Evolutionary conservation across 2,888 invertebrate genomes (phyloP).

Genomic region (Argyresthia albistria): DNA sequence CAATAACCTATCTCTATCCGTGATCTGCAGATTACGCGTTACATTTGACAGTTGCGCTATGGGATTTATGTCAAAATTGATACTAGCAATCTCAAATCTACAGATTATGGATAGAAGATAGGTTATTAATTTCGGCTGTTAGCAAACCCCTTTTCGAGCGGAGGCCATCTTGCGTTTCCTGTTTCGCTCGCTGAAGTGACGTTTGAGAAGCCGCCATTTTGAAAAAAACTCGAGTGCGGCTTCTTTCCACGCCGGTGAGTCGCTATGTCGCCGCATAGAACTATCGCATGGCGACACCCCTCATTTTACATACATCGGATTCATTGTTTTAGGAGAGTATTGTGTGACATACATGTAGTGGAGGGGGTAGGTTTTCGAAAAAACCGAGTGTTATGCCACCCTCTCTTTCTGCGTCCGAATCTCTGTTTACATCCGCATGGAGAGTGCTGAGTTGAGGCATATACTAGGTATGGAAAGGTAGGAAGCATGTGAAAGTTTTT

Average conservation of each 20-base stretch:
- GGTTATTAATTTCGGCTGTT: too few relatives aligned
- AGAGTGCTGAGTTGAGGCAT: too few relatives aligned
- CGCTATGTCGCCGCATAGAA: constrained; percentile 42
- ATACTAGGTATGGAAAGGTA: too few relatives aligned
- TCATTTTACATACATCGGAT: constrained; percentile 62
- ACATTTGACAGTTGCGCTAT: too few relatives aligned
- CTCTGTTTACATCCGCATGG: too few relatives aligned
- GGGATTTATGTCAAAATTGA: too few relatives aligned
- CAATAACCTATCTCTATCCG: too few relatives aligned
- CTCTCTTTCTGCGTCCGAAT: too few relatives aligned
- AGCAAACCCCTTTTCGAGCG: constrained; percentile 32
- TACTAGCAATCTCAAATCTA: constrained; percentile 28
- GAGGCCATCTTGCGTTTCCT: constrained; percentile 60
- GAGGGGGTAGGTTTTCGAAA: background rate
- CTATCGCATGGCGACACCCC: constrained; percentile 60
- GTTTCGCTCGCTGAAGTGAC: constrained; percentile 51
- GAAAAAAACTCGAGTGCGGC: constrained; percentile 66
- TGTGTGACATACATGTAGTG: background rate
- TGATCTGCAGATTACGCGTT: too few relatives aligned
- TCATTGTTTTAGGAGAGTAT: constrained; percentile 64
- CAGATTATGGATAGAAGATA: too few relatives aligned
- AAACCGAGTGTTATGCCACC: background rate
- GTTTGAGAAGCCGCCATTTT: constrained; percentile 67
- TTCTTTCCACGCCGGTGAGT: constrained; percentile 66
- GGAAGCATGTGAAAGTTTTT: too few relatives aligned